Conservation (phyloP, 2,113 vertebrate species). For the Crotalus helleri region DNA sequence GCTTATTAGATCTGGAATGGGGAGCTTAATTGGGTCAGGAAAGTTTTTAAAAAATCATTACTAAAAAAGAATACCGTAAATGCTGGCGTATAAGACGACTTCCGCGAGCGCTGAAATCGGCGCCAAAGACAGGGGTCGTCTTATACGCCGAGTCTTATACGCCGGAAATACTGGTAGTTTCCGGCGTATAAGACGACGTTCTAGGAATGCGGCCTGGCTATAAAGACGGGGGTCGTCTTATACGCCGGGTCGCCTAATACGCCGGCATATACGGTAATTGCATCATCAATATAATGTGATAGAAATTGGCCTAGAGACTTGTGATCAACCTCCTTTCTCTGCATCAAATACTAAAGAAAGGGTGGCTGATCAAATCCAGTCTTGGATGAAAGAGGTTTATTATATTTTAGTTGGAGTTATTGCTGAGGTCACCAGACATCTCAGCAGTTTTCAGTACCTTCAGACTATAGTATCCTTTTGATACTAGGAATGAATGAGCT, state of each 20-base stretch:
- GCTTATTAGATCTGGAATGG: not conserved
- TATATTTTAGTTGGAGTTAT: not conserved
- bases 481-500: not conserved
- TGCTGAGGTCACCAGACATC: not conserved
- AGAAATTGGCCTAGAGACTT: not conserved
- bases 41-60: not conserved
- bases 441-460: not conserved
- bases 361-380: not conserved
- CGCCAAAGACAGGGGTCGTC: too few relatives aligned
- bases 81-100: too few relatives aligned
- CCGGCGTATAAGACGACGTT: too few relatives aligned
- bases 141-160: too few relatives aligned
- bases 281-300: not conserved
- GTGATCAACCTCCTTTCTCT: not conserved
- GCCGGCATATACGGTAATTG: not conserved
- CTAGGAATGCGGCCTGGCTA: too few relatives aligned
- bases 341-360: not conserved
- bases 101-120: too few relatives aligned
- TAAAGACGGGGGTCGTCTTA: too few relatives aligned
- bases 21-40: not conserved
- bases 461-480: not conserved
- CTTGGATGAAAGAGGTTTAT: not conserved
- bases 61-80: not conserved
- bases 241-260: too few relatives aligned
- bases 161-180: too few relatives aligned